Evolutionary conservation across 2,888 invertebrate genomes (phyloP), one percentile per base, ranked within the genome.

Genomic region (Stenoptilia bipunctidactyla): DNA sequence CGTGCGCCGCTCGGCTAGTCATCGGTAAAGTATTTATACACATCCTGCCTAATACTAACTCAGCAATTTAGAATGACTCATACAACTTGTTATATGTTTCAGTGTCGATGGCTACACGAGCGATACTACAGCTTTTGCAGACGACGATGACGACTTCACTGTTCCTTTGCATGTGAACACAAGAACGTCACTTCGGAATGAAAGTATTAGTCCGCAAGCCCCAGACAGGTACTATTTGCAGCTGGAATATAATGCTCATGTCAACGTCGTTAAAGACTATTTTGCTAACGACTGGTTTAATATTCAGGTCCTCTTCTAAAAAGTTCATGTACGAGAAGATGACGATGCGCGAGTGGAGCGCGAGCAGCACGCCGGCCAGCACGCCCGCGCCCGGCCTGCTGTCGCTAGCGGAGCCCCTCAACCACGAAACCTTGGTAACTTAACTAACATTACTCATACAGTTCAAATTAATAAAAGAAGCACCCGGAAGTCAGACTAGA

Each of bases 91-190:
- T 2, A n/a, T 30, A 37, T 25, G 43, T 63, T 64, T 10, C 54
- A 85, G 90, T 46, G 85, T 89, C 60, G 92, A 92, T 57, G 92
- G 92, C 34, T 92, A 92, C 64, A 90, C 91, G 34, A 92, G 91
- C 59, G 92, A 92, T 61, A 92, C 92, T 15, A 91, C 92, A 34
- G 89, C 91, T 5, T 89, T 92, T 53, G 91, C 91, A 37, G 92
- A 92, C 56, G 91, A 91, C 53, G 91, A 91, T 46, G 90, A 90
- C 36, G 88, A 88, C 61, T 89, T 88, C 66, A 87, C 87, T 45
- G 86, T 89, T 34, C 90, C 90, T n/a, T 72, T 90, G 36, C 90
- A 90, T 58, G 89, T 90, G 53, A 88, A 90, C 68, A 89, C 89
- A 15, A 71, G 77, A 59, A 71, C 61, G 50, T 50, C 68, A 40